phyloP scores from a whole-genome alignment of 2,113 vertebrate genomes.

The Falco punctatus region DNA sequence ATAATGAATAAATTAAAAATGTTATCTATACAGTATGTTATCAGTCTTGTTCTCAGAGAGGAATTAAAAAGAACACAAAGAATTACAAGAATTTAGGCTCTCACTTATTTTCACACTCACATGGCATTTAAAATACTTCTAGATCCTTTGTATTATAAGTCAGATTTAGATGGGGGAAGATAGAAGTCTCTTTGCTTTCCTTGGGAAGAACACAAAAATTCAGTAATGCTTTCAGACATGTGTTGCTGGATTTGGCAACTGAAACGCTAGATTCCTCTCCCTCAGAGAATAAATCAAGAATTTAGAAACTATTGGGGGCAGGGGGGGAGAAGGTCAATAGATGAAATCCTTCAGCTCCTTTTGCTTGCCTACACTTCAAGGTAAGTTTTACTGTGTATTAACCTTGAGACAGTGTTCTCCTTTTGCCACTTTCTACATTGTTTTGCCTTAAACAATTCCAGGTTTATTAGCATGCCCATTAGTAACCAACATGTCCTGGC shows the following conservation, averaged over 20 bases:
- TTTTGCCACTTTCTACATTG: neutral
- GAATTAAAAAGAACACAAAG: neutral
- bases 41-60: neutral
- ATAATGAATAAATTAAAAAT: constrained; percentile 49
- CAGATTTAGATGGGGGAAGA: neutral
- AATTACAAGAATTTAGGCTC: neutral
- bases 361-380: neutral
- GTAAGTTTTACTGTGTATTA: neutral
- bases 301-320: neutral
- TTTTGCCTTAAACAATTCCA: neutral
- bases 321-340: neutral
- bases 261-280: neutral
- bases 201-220: neutral
- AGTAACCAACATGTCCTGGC: neutral
- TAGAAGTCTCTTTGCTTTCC: neutral
- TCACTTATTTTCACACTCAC: neutral
- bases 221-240: neutral
- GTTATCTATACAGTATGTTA: constrained; percentile 23
- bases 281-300: neutral
- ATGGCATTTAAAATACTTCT: neutral
- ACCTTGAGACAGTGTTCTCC: neutral
- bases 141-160: neutral
- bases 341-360: neutral
- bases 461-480: neutral
- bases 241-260: neutral